Percentiles rank a stretch among this genome's conserved stretches.
Conservation (phyloP, 2,888 invertebrate species). For the Parthenolecanium corni region DNA sequence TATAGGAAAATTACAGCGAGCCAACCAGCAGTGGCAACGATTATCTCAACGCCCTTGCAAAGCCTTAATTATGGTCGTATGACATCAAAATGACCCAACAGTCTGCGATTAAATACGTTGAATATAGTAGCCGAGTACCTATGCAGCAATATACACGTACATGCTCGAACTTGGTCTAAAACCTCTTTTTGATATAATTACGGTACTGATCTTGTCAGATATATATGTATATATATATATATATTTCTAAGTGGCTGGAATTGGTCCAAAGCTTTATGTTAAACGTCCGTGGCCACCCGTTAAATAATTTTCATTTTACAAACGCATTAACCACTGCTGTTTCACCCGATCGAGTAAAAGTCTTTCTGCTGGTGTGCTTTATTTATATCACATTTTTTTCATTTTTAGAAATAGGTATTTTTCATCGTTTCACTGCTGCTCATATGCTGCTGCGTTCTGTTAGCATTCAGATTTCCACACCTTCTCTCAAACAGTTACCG, state of each 20-base stretch:
- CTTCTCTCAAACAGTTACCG: too few relatives aligned
- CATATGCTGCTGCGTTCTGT: too few relatives aligned
- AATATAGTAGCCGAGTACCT: too few relatives aligned
- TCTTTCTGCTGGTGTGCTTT: too few relatives aligned
- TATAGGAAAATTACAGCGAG: not conserved
- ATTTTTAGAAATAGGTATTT: too few relatives aligned
- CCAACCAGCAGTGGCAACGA: not conserved
- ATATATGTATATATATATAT: too few relatives aligned
- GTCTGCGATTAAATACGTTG: too few relatives aligned
- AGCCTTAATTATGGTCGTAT: conserved; percentile 21
- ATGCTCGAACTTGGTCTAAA: not conserved
- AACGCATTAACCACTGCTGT: conserved; percentile 23
- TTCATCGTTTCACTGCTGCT: too few relatives aligned
- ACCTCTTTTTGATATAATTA: conserved; percentile 19
- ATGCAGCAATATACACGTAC: not conserved
- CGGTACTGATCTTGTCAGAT: conserved; percentile 20
- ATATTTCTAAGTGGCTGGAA: conserved; percentile 3
- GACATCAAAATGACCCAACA: not conserved
- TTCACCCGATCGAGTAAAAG: not conserved
- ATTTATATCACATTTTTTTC: too few relatives aligned
- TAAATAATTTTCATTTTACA: conserved; percentile 25
- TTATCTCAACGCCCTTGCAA: conserved; percentile 22
- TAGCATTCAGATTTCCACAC: too few relatives aligned
- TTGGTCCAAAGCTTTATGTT: conserved; percentile 24
- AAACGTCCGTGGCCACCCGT: conserved; percentile 24